phyloP scores from a whole-genome alignment of 2,113 vertebrate genomes.

The Syngnathus scovelli region DNA sequence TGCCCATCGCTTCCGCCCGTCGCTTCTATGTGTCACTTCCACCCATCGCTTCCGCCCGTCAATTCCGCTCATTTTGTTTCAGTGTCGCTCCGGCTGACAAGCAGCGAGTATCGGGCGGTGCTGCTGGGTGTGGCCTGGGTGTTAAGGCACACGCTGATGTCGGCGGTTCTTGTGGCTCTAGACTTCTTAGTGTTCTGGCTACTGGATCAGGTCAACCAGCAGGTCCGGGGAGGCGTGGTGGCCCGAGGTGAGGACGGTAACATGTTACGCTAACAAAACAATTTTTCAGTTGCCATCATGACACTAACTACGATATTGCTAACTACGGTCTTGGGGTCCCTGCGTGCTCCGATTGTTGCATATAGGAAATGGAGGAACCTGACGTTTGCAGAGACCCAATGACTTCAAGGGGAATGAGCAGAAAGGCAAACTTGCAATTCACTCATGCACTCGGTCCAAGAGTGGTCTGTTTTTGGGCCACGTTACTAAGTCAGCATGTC shows the following conservation, averaged over 20 bases:
- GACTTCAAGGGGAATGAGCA: too few relatives aligned
- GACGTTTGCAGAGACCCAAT: too few relatives aligned
- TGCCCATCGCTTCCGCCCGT: background rate
- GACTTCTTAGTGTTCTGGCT: slow-evolving; percentile 87
- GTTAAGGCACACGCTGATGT: slow-evolving; percentile 63
- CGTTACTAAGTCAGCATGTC: too few relatives aligned
- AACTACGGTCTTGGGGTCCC: too few relatives aligned
- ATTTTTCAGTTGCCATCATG: too few relatives aligned
- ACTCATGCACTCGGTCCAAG: too few relatives aligned
- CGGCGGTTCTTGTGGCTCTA: slow-evolving; percentile 68
- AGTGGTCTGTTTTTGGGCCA: too few relatives aligned
- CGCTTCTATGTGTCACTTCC: slow-evolving; percentile 49
- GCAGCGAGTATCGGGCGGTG: slow-evolving; percentile 48
- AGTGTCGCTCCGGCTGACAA: slow-evolving; percentile 65
- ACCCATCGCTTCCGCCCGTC: background rate
- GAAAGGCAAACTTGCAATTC: too few relatives aligned
- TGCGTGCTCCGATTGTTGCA: too few relatives aligned
- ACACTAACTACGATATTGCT: too few relatives aligned
- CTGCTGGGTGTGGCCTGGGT: slow-evolving; percentile 48
- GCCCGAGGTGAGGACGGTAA: slow-evolving; percentile 62
- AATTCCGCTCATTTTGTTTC: background rate
- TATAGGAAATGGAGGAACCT: too few relatives aligned
- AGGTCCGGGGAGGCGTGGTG: slow-evolving; percentile 71
- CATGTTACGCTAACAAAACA: too few relatives aligned
- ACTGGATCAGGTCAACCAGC: slow-evolving; percentile 77